phyloP scores from a whole-genome alignment of 2,888 invertebrate genomes.

The Phorcus lineatus region DNA sequence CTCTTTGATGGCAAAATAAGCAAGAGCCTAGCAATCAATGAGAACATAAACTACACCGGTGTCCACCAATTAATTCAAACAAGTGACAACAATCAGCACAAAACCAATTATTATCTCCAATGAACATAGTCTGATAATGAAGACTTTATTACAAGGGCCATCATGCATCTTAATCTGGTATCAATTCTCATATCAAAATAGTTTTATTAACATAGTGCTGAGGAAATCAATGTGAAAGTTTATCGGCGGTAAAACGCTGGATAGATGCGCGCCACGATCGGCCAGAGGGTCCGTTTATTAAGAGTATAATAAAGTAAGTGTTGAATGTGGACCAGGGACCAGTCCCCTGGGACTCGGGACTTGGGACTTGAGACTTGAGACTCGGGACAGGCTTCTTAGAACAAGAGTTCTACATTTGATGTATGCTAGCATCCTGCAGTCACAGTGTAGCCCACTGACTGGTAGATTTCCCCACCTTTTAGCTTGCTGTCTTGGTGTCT shows the following conservation, averaged over 20 bases:
- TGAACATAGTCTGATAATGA: constrained; percentile 1
- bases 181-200: constrained; percentile 18
- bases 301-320: neutral
- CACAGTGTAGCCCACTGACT: no score
- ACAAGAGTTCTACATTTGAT: no score
- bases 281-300: neutral
- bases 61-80: constrained; percentile 10
- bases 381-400: no score
- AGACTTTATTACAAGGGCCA: neutral
- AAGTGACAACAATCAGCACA: constrained; percentile 7
- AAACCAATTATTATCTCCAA: constrained; percentile 3
- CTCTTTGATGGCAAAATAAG: constrained; percentile 15
- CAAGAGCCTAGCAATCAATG: neutral
- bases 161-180: constrained; percentile 7
- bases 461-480: no score
- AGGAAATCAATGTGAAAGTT: neutral
- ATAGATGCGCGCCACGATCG: neutral
- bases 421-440: no score
- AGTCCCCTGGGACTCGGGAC: neutral
- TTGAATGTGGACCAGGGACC: neutral
- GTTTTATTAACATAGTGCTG: constrained; percentile 4
- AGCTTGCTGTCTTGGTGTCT: no score
- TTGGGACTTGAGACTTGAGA: no score
- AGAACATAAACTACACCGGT: neutral
- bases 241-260: neutral